A percentile compares a stretch with the other conserved stretches of the same genome.
Conservation (phyloP, 2,888 invertebrate species). For the Carpatolechia fugitivella region DNA sequence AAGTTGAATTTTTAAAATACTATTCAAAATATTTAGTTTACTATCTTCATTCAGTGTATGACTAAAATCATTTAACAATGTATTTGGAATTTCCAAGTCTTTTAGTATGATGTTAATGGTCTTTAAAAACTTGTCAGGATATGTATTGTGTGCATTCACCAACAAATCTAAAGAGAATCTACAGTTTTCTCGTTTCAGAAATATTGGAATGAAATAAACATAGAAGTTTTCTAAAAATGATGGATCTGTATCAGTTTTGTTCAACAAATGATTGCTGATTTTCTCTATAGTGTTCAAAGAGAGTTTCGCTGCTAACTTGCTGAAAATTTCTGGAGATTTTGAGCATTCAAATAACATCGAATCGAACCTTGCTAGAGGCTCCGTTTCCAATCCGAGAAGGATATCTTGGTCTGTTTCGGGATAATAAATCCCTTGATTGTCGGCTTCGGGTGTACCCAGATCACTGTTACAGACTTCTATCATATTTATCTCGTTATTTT, state of each 20-base stretch:
- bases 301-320: conserved; percentile 37
- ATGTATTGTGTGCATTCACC: conserved; percentile 33
- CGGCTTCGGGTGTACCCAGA: conserved; percentile 13
- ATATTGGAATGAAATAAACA: conserved; percentile 37
- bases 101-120: conserved; percentile 39
- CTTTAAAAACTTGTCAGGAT: conserved; percentile 34
- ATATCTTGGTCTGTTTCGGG: conserved; percentile 30
- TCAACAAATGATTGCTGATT: conserved; percentile 41
- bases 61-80: conserved; percentile 47
- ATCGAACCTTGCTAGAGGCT: conserved; percentile 33
- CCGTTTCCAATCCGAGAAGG: conserved; percentile 36
- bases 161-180: conserved; percentile 45
- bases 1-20: conserved; percentile 36
- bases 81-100: conserved; percentile 38
- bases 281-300: conserved; percentile 36
- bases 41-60: conserved; percentile 29
- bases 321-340: conserved; percentile 32
- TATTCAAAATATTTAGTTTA: conserved; percentile 33
- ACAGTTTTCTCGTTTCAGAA: conserved; percentile 41
- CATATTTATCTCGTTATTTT: conserved; percentile 11
- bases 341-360: conserved; percentile 37
- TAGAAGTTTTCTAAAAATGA: conserved; percentile 36
- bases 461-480: conserved; percentile 8
- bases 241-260: conserved; percentile 21
- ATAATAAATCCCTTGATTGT: conserved; percentile 17